A percentile compares a stretch with the other conserved stretches of the same genome.
Evolutionary conservation across 2,888 invertebrate genomes (phyloP).

Genomic region (Rhagonycha fulva): DNA sequence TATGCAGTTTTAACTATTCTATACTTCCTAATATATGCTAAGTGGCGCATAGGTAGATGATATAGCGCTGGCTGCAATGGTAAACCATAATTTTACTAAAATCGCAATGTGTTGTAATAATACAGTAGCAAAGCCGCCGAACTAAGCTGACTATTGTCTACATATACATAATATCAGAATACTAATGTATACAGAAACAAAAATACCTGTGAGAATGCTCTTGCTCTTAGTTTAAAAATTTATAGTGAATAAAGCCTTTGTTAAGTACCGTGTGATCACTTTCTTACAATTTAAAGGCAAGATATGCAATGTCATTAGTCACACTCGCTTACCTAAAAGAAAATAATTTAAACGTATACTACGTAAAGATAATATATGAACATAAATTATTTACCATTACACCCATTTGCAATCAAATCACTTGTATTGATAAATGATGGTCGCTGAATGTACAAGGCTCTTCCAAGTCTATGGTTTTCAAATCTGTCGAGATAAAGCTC

Average conservation of each 20-base stretch:
- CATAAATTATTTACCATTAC: not conserved
- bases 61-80: slow-evolving; percentile 34
- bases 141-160: slow-evolving; percentile 32
- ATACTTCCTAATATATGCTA: slow-evolving; percentile 44
- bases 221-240: slow-evolving; percentile 12
- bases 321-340: slow-evolving; percentile 18
- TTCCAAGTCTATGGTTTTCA: not conserved
- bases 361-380: not conserved
- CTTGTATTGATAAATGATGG: not conserved
- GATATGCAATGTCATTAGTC: slow-evolving; percentile 16
- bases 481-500: not conserved
- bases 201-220: slow-evolving; percentile 20
- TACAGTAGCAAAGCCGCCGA: slow-evolving; percentile 42
- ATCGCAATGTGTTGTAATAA: slow-evolving; percentile 47
- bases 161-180: slow-evolving; percentile 26
- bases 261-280: slow-evolving; percentile 22
- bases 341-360: slow-evolving; percentile 1
- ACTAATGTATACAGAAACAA: slow-evolving; percentile 28
- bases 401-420: not conserved
- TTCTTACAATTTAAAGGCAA: slow-evolving; percentile 8
- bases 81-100: slow-evolving; percentile 45
- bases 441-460: not conserved
- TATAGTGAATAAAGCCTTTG: slow-evolving; percentile 7
- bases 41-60: slow-evolving; percentile 38
- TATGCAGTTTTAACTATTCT: slow-evolving; percentile 28